Base-by-base conservation (phyloP, 2,113 vertebrate species). In the Gopherus flavomarginatus region DNA sequence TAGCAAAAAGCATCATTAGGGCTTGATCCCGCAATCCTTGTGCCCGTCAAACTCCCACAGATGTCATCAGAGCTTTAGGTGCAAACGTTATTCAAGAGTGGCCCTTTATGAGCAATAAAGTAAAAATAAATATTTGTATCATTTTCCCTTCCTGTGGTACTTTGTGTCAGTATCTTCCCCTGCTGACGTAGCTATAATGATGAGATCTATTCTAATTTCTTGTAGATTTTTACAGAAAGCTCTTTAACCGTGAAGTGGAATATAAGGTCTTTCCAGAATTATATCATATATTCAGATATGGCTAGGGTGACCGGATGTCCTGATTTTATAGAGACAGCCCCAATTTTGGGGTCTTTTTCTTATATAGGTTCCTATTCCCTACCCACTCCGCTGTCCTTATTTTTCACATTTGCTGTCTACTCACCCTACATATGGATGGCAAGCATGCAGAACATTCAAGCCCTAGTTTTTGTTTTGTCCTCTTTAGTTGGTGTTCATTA, bases 21-120 rank as follows among this genome's bases (percentile, higher is more conserved):
- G 3, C 5, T 42, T 87, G 49, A 1, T 4, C 52, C 87, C 49
- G 57, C 9, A 26, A 57, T 3, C 0, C 13, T 11, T 35, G 85
- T 81, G 38, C 26, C 44, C 56, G 10, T 54, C 52, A 83, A n/a
- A 38, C 5, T 79, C 29, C 24, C 65, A 82, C 59, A 87, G 79
- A 95, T 54, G 53, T 10, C 42, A 89, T 8, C 21, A 0, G 3
- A 85, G 42, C 12, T 94, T 38, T 47, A 44, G 59, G 9, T 21
- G 77, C 77, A 47, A 4, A 62, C 16, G 1, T 0, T 47, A 31
- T n/a, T 31, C 6, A 92, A 62, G n/a, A 89, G n/a, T 31, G 78
- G 3, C 1, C 10, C 9, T 79, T 80, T 14, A 53, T 2, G 22
- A 86, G 14, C 5, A 50, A 53, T 89, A 77, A 53, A 89, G 54